Base-by-base conservation (phyloP, 2,888 invertebrate genomes). In the Mechanitis mazaeus region DNA sequence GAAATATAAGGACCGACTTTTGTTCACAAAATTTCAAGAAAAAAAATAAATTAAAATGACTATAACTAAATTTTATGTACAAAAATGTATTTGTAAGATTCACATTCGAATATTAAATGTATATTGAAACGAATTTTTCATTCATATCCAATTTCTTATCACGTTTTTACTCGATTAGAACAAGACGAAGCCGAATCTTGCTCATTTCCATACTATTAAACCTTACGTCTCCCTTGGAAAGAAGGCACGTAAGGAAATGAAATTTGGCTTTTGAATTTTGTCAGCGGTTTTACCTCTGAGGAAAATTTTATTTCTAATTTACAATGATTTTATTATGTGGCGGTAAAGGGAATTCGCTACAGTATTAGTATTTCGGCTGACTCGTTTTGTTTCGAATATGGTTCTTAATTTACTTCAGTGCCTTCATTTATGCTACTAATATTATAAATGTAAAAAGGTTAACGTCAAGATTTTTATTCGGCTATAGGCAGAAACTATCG, bases 101-200 rank as follows among this genome's bases (percentile, higher is more conserved):
- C 9, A 42, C 9, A 9, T 2, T 9, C 7, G 50, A 31, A 28
- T 31, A 50, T 31, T 31, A 31, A 12, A 3, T 31, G 31, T 31
- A 31, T 9, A 31, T 50, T 50, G 28, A 50, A 31, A 50, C 31
- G 7, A 50, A 31, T 31, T 50, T 50, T 54, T 55, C 50, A 12
- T 61, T 58, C 54, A 53, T 54, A 56, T 42, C 54, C 55, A 54
- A 46, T 74, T 72, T 67, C 76, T 78, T 81, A 80, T 83, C 78
- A 71, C 69, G 72, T 77, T 77, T 79, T 75, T 66, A 74, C 77
- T 79, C 78, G 79, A 80, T 83, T 81, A 78, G 77, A 79, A 82
- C 77, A 78, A 77, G 79, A 78, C 64, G 54, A 64, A 69, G 69
- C 69, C 63, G 66, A 71, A 68, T 73, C 72, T 73, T 73, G 55